Conservation (phyloP, 2,888 invertebrate species). For the Acheta domesticus region DNA sequence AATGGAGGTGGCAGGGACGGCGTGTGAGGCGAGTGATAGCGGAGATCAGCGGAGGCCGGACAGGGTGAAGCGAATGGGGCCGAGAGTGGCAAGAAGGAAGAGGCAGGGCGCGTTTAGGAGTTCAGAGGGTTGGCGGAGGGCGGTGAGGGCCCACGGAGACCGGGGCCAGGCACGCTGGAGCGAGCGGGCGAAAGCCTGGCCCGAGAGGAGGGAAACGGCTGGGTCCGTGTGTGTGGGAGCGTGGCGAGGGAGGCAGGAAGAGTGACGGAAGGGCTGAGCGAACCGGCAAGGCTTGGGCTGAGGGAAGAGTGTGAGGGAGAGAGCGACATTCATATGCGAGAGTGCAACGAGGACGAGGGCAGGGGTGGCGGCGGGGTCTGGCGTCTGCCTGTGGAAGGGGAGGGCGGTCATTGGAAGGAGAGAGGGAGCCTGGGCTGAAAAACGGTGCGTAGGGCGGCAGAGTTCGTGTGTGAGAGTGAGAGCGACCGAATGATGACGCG, state of each 20-base stretch:
- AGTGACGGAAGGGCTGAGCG: rapidly evolving
- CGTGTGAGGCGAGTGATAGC: neutral
- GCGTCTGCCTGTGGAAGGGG: no score
- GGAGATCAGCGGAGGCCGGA: neutral
- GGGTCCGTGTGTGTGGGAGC: neutral
- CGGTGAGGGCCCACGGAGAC: no score
- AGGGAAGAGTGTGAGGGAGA: neutral
- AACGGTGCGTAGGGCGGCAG: no score
- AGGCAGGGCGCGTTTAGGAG: neutral
- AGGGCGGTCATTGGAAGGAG: no score
- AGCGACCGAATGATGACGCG: no score
- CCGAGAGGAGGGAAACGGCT: no score
- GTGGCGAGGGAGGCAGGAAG: neutral
- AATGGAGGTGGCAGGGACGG: no score
- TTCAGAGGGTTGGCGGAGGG: neutral
- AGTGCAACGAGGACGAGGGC: no score
- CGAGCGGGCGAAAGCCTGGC: neutral
- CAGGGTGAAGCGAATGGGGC: neutral
- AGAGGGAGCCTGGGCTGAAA: no score
- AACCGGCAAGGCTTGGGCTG: no score
- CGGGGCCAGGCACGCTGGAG: neutral
- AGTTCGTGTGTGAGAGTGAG: no score
- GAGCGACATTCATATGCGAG: neutral
- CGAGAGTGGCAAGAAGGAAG: neutral
- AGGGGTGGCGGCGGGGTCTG: no score